Percentiles rank a stretch among this genome's conserved stretches.
phyloP scores from a whole-genome alignment of 2,888 invertebrate species.

The Taenaris catops region DNA sequence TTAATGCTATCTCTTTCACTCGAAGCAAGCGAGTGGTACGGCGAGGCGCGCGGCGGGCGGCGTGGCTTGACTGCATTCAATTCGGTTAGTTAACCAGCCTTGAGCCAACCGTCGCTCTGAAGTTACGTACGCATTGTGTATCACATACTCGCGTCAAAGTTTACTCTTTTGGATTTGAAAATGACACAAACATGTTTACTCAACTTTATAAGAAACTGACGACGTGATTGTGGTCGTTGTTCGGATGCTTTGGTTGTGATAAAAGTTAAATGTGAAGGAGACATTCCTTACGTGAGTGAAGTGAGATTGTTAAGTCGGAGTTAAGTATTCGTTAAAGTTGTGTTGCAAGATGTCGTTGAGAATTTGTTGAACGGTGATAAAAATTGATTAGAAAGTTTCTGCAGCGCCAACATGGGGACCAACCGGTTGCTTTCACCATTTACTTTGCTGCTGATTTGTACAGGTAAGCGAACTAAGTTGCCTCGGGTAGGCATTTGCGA shows the following conservation, averaged over 20 bases:
- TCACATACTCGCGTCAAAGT: conserved; percentile 56
- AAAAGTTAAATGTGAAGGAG: conserved; percentile 17
- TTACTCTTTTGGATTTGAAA: conserved; percentile 44
- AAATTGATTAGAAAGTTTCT: conserved; percentile 57
- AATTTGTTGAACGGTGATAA: conserved; percentile 44
- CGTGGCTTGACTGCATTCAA: conserved; percentile 33
- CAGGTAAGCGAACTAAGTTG: conserved; percentile 63
- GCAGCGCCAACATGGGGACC: conserved; percentile 57
- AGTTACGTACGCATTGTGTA: conserved; percentile 41
- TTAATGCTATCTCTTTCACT: conserved; percentile 37
- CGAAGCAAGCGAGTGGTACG: conserved; percentile 22
- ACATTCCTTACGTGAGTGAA: conserved; percentile 32
- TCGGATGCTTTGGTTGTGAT: conserved; percentile 3
- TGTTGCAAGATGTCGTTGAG: conserved; percentile 57
- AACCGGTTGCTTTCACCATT: conserved; percentile 68
- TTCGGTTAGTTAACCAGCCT: conserved; percentile 41
- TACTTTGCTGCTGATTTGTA: conserved; percentile 67
- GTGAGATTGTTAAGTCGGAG: conserved; percentile 48
- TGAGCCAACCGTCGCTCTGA: conserved; percentile 56
- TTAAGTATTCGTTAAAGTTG: conserved; percentile 43
- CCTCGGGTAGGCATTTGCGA: no score
- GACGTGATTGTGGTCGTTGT: conserved; percentile 4
- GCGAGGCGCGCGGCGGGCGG: conserved; percentile 34
- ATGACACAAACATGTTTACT: conserved; percentile 36
- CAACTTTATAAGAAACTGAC: conserved; percentile 8